These are phyloP conservation scores for Phylloscopus whistleri DNA, from an alignment of 2,113 vertebrate genomes.

Conservation along the genomic window DNA sequence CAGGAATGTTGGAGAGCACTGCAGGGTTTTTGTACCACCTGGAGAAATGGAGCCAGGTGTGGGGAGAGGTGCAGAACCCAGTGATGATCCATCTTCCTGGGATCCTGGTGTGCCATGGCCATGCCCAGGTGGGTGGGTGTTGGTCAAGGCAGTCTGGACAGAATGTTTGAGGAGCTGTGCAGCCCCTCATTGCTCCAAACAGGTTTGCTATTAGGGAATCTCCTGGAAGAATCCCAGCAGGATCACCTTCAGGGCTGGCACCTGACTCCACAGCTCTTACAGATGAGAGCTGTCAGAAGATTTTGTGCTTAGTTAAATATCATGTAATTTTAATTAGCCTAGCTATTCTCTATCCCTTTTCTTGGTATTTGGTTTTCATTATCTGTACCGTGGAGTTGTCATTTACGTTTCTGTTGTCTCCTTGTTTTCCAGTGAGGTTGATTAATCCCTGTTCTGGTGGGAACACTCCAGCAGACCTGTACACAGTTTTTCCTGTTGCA, in stretches of 20 bases:
- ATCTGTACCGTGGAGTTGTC: not conserved
- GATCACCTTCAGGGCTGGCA: not conserved
- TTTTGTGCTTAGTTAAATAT: not conserved
- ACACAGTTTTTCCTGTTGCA: not conserved
- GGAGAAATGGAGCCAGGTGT: not conserved
- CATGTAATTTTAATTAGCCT: not conserved
- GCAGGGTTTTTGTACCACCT: not conserved
- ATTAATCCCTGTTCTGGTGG: not conserved
- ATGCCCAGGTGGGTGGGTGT: not conserved
- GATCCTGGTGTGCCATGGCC: not conserved
- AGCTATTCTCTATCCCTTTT: not conserved
- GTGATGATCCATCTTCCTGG: not conserved
- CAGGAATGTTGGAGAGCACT: not conserved
- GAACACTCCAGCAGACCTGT: not conserved
- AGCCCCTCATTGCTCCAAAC: not conserved
- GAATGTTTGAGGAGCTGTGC: not conserved
- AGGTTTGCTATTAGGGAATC: not conserved
- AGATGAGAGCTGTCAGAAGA: not conserved
- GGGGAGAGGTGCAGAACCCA: not conserved
- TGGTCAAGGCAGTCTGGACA: not conserved
- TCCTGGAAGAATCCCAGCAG: not conserved
- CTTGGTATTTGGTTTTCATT: not conserved
- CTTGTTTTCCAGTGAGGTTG: not conserved
- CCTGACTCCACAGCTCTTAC: rapidly evolving
- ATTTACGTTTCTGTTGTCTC: not conserved